Evolutionary conservation across 2,113 vertebrate genomes (phyloP).

Genomic region (Probosciger aterrimus): DNA sequence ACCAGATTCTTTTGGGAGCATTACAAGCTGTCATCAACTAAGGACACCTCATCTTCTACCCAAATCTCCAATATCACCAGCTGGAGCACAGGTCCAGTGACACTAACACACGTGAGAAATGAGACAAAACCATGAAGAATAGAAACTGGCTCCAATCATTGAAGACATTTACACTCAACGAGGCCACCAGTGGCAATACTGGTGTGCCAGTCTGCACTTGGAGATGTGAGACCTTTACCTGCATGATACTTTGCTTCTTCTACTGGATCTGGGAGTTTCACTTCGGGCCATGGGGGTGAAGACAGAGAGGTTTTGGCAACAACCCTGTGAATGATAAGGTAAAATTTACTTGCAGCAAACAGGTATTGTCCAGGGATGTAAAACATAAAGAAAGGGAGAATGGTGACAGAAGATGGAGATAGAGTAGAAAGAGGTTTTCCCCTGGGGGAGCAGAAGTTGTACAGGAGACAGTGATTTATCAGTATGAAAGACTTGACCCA

Average conservation of each 20-base stretch:
- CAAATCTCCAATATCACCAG: neutral
- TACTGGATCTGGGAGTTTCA: conserved; percentile 68
- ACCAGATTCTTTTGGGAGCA: accelerated
- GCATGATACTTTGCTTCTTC: conserved; percentile 73
- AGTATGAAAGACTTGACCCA: neutral
- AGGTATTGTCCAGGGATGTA: neutral
- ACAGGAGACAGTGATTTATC: neutral
- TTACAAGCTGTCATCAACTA: neutral
- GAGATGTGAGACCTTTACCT: conserved; percentile 50
- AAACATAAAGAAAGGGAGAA: neutral
- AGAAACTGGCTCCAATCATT: neutral
- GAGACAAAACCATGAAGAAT: accelerated
- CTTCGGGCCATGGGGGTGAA: conserved; percentile 80
- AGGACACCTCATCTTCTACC: neutral
- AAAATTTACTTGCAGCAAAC: neutral
- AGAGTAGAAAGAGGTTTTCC: neutral
- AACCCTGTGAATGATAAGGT: conserved; percentile 48
- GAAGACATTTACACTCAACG: neutral
- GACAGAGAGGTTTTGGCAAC: conserved; percentile 80
- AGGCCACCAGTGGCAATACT: neutral
- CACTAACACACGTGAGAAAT: accelerated
- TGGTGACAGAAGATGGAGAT: neutral
- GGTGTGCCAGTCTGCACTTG: neutral
- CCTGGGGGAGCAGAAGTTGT: neutral
- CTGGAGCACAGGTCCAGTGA: neutral